Base-by-base conservation (phyloP, 2,113 vertebrate species). In the Xyliphius kryptos region DNA sequence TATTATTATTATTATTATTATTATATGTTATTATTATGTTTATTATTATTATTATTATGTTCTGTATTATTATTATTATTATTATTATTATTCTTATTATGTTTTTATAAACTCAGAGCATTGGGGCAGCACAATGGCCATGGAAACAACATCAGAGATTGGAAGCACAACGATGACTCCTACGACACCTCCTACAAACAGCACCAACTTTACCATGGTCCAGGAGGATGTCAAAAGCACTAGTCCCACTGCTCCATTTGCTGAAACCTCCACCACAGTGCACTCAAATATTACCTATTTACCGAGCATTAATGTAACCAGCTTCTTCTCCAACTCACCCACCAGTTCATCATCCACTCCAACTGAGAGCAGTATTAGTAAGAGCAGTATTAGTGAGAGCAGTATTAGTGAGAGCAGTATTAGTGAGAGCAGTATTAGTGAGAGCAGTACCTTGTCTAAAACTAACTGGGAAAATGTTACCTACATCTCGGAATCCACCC, bases 191-290 rank as follows among this genome's bases (percentile, higher is more conserved):
- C 44, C 11, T 40, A 56, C 20, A 32, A 66, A 10, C 63, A 50
- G 17, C 6, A 16, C 44, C 37, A n/a, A 19, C 15, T 15, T 11
- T 1, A 12, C 13, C 44, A 57, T 19, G 1, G 22, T 46, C 17
- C 16, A 46, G 26, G n/a, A 17, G 26, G 47, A 14, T 15, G 16
- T 3, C 16, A 5, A 15, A 38, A 20, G 36, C 32, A 15, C 2
- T 56, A 64, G 48, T 21, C 19, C 70, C 41, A 46, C 38, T 47
- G 41, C 56, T 11, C 61, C 70, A 40, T 44, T 66, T 65, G 62
- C 46, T 73, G 70, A 55, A 63, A 63, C 43, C 20, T 9, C 37
- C 46, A 68, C 61, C 6, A 52, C 62, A 38, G 49, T 56, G 49
- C 66, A 68, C 17, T n/a, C 21, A 49, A 44, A 36, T 2, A 3